Evolutionary conservation across 2,888 invertebrate genomes (phyloP).

Genomic region (Bellardia pandia): DNA sequence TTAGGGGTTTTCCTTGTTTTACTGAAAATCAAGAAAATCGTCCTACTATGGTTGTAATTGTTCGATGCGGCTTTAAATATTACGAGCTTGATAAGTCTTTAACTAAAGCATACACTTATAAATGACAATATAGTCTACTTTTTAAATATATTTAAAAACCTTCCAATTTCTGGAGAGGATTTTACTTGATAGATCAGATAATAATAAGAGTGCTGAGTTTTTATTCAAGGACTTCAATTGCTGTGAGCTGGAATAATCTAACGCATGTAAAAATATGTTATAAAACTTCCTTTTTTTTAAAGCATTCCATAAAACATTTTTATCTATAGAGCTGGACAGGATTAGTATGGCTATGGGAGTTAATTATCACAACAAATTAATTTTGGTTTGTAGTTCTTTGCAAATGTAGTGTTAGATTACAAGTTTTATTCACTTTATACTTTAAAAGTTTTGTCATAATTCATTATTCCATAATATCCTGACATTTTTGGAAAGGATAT

Average conservation of each 20-base stretch:
- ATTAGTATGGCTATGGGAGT: neutral
- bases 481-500: neutral
- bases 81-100: neutral
- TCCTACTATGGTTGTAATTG: neutral
- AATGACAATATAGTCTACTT: neutral
- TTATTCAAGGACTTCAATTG: neutral
- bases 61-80: neutral
- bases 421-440: neutral
- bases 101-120: neutral
- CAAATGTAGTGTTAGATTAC: neutral
- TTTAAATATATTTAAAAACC: neutral
- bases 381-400: neutral
- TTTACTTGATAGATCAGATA: neutral
- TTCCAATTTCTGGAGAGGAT: constrained; percentile 69
- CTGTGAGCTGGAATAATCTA: neutral
- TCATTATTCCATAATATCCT: neutral
- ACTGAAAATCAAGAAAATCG: neutral
- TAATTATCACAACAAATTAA: neutral
- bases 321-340: neutral
- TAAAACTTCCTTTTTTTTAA: too few relatives aligned
- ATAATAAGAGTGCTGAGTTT: too few relatives aligned
- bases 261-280: neutral
- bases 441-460: too few relatives aligned
- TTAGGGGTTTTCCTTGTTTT: constrained; percentile 1
- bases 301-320: neutral